Evolutionary conservation across 2,888 invertebrate species (phyloP).

Genomic region (Sesia bembeciformis): DNA sequence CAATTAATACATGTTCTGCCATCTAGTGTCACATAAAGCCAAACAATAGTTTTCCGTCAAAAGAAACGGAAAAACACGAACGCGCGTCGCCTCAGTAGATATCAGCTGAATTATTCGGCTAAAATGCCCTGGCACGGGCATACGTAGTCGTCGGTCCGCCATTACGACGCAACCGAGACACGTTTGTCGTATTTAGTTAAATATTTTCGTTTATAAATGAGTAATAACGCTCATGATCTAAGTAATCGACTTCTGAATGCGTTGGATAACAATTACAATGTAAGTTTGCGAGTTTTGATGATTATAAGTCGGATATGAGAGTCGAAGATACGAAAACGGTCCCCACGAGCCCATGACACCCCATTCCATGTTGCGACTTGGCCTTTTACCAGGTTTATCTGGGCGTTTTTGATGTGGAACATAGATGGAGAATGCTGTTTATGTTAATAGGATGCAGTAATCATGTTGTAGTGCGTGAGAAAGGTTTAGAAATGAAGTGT

Average conservation of each 20-base stretch:
- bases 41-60: constrained; percentile 55
- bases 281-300: constrained; percentile 80
- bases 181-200: constrained; percentile 76
- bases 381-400: constrained; percentile 51
- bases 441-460: neutral
- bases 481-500: constrained; percentile 34
- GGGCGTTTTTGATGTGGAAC: constrained; percentile 23
- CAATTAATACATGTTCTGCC: constrained; percentile 16
- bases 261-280: constrained; percentile 98
- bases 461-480: constrained; percentile 17
- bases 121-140: constrained; percentile 76
- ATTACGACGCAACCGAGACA: constrained; percentile 76
- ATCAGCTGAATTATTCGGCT: constrained; percentile 77
- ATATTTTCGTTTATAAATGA: constrained; percentile 82
- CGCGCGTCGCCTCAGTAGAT: constrained; percentile 70
- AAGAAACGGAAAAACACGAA: constrained; percentile 75
- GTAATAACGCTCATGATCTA: constrained; percentile 90
- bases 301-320: constrained; percentile 50
- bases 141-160: constrained; percentile 76
- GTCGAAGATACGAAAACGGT: constrained; percentile 63
- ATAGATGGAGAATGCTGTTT: constrained; percentile 17
- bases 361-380: constrained; percentile 62
- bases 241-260: constrained; percentile 97
- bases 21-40: constrained; percentile 29
- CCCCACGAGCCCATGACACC: constrained; percentile 69